Percentiles rank a stretch among this genome's conserved stretches.
Evolutionary conservation across 1,140 invertebrate species (phyloP).

Genomic region (Bombyx mori): ASM3026992v2 NC_085118.1:17315501-17316000

Average conservation of each 20-base stretch:
- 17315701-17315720: constrained; percentile 1
- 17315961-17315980: neutral
- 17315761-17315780: neutral
- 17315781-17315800: constrained; percentile 96
- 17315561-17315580: neutral
- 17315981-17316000: constrained; percentile 2
- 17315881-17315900: constrained; percentile 93
- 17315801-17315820: constrained; percentile 62
- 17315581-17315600: constrained; percentile 75
- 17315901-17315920: constrained; percentile 20
- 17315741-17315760: too few relatives aligned
- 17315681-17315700: constrained; percentile 69
- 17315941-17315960: constrained; percentile 74
- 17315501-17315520: constrained; percentile 95
- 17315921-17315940: neutral
- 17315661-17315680: constrained; percentile 36
- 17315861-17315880: constrained; percentile 81
- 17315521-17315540: constrained; percentile 63
- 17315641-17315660: neutral
- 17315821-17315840: constrained; percentile 4
- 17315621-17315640: constrained; percentile 25
- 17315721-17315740: neutral
- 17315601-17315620: constrained; percentile 97
- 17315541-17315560: neutral
- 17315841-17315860: neutral